These are phyloP conservation scores for Hippolais icterina DNA, from an alignment of 2,113 vertebrate species.

Conservation along the genomic window DNA sequence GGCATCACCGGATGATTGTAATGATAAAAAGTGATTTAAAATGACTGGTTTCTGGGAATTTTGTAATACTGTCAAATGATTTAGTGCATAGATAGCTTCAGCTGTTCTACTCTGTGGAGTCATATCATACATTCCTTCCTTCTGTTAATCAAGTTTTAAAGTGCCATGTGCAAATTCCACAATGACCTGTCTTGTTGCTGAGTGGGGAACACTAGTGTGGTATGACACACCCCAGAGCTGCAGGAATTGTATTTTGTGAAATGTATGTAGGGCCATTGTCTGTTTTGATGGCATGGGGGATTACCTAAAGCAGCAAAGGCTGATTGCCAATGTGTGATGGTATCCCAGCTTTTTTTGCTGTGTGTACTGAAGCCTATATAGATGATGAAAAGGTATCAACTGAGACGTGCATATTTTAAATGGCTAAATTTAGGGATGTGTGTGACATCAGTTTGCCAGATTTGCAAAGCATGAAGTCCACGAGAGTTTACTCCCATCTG, in stretches of 20 bases:
- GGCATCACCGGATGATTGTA: not conserved
- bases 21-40: not conserved
- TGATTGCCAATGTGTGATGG: not conserved
- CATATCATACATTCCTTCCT: not conserved
- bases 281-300: not conserved
- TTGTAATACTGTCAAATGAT: not conserved
- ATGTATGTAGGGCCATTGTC: not conserved
- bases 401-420: not conserved
- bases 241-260: not conserved
- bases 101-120: not conserved
- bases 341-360: not conserved
- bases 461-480: not conserved
- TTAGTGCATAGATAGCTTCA: not conserved
- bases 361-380: not conserved
- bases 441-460: not conserved
- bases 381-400: not conserved
- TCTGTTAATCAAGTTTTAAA: not conserved
- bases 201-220: not conserved
- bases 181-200: not conserved
- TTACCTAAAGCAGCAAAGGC: not conserved
- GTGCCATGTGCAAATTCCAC: not conserved
- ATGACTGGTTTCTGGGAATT: not conserved
- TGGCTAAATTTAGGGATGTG: not conserved
- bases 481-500: not conserved
- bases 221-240: not conserved